phyloP scores from a whole-genome alignment of 2,888 invertebrate genomes.

The Malachius bipustulatus region DNA sequence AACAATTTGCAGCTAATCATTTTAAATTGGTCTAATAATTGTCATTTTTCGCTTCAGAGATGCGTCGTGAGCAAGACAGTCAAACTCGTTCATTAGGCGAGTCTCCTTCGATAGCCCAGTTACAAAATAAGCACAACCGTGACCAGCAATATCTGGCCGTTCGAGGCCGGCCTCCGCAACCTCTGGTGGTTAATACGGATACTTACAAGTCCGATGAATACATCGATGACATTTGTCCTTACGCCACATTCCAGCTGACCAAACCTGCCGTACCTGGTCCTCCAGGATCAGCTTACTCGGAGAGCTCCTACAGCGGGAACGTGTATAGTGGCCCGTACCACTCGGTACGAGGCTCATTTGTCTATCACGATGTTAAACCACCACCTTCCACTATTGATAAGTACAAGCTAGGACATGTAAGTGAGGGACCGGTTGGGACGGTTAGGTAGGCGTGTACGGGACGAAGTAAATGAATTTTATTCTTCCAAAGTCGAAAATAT shows the following conservation, averaged over 20 bases:
- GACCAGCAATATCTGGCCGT: slow-evolving; percentile 68
- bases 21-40: no score
- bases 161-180: slow-evolving; percentile 37
- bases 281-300: no score
- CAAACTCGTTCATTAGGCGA: slow-evolving; percentile 51
- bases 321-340: slow-evolving; percentile 80
- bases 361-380: slow-evolving; percentile 78
- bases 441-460: no score
- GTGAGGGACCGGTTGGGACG: no score
- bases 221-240: slow-evolving; percentile 87
- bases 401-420: slow-evolving; percentile 61
- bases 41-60: no score
- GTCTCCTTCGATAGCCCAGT: slow-evolving; percentile 64
- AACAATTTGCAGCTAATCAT: slow-evolving; percentile 1
- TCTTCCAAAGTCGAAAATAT: no score
- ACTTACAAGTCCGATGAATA: slow-evolving; percentile 55
- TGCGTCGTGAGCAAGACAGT: slow-evolving; percentile 37
- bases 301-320: slow-evolving; percentile 82
- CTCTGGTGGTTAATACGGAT: slow-evolving; percentile 41
- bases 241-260: slow-evolving; percentile 83
- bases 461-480: no score
- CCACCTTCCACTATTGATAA: slow-evolving; percentile 62
- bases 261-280: no score
- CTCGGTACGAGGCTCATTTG: slow-evolving; percentile 75
- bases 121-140: slow-evolving; percentile 69